phyloP scores from a whole-genome alignment of 2,113 vertebrate genomes.

The Gorsachius goisagi region DNA sequence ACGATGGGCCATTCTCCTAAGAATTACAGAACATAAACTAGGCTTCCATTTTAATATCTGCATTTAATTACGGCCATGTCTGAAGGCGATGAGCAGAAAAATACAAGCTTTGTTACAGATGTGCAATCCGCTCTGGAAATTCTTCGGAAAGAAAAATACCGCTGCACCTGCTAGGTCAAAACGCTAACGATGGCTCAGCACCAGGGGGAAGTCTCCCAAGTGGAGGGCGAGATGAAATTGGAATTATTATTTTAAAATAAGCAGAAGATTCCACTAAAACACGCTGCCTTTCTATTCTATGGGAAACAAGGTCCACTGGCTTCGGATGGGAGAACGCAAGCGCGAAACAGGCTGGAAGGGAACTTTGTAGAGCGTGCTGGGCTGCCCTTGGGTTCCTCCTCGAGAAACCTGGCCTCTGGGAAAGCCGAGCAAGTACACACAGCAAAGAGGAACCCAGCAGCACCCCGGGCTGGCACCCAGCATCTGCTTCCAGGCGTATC shows the following conservation, averaged over 20 bases:
- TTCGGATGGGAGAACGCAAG: not conserved
- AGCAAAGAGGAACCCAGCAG: not conserved
- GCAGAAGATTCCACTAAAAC: conserved; percentile 30
- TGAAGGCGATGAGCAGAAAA: not conserved
- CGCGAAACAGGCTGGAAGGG: not conserved
- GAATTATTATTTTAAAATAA: conserved; percentile 42
- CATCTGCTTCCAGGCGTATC: not conserved
- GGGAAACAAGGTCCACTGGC: conserved; percentile 38
- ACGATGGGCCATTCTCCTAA: not conserved
- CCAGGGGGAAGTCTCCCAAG: not conserved
- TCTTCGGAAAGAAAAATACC: not conserved
- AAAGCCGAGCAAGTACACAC: not conserved
- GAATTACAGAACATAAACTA: not conserved
- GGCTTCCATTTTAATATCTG: not conserved
- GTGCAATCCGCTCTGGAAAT: not conserved
- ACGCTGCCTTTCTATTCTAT: not conserved
- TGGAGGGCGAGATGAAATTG: conserved; percentile 3
- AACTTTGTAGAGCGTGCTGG: not conserved
- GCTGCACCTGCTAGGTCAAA: conserved; percentile 53
- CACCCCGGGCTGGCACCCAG: not conserved
- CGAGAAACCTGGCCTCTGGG: not conserved
- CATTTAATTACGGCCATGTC: not conserved
- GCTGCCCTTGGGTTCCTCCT: conserved; percentile 25
- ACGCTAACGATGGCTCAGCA: not conserved
- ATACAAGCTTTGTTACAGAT: not conserved